Conservation (phyloP, 2,113 vertebrate species). For the Catharus minimus region DNA sequence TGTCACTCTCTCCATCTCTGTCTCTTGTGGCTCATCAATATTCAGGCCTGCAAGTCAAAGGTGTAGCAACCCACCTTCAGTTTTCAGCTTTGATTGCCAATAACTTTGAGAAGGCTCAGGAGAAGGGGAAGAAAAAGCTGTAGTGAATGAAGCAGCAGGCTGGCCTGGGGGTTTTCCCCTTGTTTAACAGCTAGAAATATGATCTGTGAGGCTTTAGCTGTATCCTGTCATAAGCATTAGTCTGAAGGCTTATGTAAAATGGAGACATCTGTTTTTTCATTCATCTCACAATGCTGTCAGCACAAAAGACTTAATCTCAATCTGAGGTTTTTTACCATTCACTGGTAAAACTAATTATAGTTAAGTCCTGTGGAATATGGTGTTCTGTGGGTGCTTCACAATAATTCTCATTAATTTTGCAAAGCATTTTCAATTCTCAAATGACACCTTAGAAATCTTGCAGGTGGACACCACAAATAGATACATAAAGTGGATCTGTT, state of each 20-base stretch:
- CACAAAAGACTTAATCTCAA: not conserved
- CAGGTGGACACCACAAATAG: not conserved
- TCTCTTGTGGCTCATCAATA: constrained; percentile 76
- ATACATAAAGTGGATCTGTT: not conserved
- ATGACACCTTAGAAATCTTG: not conserved
- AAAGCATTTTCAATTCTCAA: not conserved
- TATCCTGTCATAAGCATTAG: constrained; percentile 29
- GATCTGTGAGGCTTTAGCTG: constrained; percentile 2
- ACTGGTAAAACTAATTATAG: not conserved
- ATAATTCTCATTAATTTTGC: not conserved
- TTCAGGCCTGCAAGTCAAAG: constrained; percentile 79
- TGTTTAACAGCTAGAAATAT: constrained; percentile 21
- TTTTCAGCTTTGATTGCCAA: constrained; percentile 63
- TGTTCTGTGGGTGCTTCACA: not conserved
- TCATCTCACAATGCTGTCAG: not conserved
- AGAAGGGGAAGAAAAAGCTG: not conserved
- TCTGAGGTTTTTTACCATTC: not conserved
- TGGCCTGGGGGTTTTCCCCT: not conserved
- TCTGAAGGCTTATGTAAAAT: constrained; percentile 25
- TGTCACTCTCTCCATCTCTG: constrained; percentile 65
- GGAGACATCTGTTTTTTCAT: constrained; percentile 27
- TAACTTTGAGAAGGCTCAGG: not conserved
- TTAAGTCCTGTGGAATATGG: not conserved
- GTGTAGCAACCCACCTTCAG: constrained; percentile 73
- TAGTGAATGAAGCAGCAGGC: not conserved